phyloP scores from a whole-genome alignment of 2,113 vertebrate genomes.

The Salvelinus sp. region DNA sequence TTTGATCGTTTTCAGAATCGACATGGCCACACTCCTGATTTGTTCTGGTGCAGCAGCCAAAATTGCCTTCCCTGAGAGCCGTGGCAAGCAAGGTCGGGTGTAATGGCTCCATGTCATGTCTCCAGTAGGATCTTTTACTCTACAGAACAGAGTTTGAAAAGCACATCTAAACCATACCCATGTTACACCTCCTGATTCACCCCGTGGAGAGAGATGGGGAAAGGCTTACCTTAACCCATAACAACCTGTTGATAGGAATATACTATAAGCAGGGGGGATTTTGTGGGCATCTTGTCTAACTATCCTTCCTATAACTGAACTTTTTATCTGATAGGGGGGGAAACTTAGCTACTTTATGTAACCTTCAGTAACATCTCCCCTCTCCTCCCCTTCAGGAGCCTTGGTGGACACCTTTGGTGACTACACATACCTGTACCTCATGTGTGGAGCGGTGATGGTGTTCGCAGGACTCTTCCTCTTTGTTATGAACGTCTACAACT shows the following conservation, averaged over 20 bases:
- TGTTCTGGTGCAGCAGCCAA: constrained; percentile 58
- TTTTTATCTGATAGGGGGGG: no score
- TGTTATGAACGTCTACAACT: constrained; percentile 80
- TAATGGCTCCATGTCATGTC: constrained; percentile 51
- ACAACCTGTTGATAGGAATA: no score
- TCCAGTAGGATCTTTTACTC: constrained; percentile 22
- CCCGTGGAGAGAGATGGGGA: not conserved
- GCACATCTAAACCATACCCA: not conserved
- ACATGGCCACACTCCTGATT: constrained; percentile 54
- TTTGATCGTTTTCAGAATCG: constrained; percentile 53
- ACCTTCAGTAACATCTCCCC: not conserved
- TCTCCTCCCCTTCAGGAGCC: constrained; percentile 63
- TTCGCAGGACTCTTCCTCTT: constrained; percentile 78
- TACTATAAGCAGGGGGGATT: no score
- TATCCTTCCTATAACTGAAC: no score
- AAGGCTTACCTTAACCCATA: not conserved
- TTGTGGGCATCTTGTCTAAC: no score
- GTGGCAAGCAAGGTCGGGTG: constrained; percentile 37
- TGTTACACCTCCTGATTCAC: not conserved
- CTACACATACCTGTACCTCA: constrained; percentile 81
- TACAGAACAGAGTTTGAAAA: constrained; percentile 22
- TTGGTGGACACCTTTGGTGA: constrained; percentile 75
- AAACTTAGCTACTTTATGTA: not conserved
- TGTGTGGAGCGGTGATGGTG: constrained; percentile 78
- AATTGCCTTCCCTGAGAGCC: constrained; percentile 59